Conservation (phyloP, 2,797 vertebrate genomes). For the Echiichthys vipera region DNA sequence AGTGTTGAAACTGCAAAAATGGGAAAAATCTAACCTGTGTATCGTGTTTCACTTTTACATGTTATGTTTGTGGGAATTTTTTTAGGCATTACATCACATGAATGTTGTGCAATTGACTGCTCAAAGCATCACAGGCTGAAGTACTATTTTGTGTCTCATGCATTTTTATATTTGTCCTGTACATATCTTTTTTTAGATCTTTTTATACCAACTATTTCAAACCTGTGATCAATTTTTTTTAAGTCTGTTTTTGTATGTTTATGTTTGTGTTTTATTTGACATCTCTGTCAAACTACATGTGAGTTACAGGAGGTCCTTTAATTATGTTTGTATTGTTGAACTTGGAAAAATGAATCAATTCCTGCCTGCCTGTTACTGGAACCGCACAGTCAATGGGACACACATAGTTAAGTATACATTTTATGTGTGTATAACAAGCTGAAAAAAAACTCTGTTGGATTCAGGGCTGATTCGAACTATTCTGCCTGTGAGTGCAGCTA, state of each 20-base stretch:
- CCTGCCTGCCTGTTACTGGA: conserved; percentile 2
- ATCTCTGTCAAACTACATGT: background rate
- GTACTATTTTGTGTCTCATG: conserved; percentile 19
- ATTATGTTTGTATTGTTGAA: conserved; percentile 30
- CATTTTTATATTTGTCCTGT: conserved; percentile 44
- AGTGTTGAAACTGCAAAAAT: conserved; percentile 58
- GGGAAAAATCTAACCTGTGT: conserved; percentile 31
- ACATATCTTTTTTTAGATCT: conserved; percentile 34
- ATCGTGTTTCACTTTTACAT: conserved; percentile 54
- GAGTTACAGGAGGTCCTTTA: background rate
- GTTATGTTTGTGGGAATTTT: conserved; percentile 45
- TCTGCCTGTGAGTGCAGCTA: conserved; percentile 20
- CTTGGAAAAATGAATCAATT: conserved; percentile 41
- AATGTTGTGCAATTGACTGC: conserved; percentile 20
- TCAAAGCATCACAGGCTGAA: conserved; percentile 34
- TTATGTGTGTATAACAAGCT: background rate
- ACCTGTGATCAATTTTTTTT: conserved; percentile 37
- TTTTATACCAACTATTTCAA: conserved; percentile 24
- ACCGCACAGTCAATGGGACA: too few species aligned
- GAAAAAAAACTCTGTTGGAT: conserved; percentile 16
- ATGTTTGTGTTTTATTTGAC: conserved; percentile 17
- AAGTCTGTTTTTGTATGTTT: conserved; percentile 5
- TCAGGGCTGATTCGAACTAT: conserved; percentile 14
- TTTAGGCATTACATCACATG: conserved; percentile 26
- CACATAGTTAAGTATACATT: background rate